Percentiles rank a stretch among this genome's conserved stretches.
These are phyloP conservation scores for Muricea muricata DNA, from an alignment of 92 coral and sea anemone genomes.

Conservation along the genomic window DNA sequence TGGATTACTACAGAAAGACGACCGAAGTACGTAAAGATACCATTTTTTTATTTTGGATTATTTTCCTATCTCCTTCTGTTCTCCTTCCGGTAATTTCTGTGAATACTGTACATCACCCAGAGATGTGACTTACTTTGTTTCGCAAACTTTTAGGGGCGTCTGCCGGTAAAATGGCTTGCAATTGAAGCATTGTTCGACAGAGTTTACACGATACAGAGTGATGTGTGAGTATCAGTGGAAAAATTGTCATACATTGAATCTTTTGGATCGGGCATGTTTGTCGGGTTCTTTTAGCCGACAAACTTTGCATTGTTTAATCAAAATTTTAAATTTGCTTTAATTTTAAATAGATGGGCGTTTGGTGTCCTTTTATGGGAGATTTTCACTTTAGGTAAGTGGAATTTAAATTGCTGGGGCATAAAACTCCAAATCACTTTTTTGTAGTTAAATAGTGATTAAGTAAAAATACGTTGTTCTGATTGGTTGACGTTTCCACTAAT, in stretches of 20 bases:
- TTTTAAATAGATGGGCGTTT: conserved; percentile 76
- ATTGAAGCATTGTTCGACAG: conserved; percentile 97
- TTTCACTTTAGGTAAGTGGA: conserved; percentile 88
- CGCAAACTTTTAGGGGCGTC: conserved; percentile 74
- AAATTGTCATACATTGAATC: not conserved
- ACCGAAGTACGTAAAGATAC: conserved; percentile 80
- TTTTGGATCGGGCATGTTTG: not conserved
- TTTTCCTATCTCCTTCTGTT: no score
- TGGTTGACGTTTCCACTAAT: no score
- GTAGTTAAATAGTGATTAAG: no score
- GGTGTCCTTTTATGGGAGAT: conserved; percentile 97
- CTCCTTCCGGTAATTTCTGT: no score
- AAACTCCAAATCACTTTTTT: no score
- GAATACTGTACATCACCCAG: no score
- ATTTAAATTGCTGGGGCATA: not conserved
- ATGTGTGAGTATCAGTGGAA: conserved; percentile 68
- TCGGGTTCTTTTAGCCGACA: not conserved
- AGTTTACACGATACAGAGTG: conserved; percentile 98
- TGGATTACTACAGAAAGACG: conserved; percentile 94
- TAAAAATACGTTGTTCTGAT: no score
- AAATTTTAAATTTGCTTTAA: not conserved
- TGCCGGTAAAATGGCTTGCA: conserved; percentile 98
- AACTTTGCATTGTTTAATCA: not conserved
- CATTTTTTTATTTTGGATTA: no score
- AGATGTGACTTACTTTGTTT: not conserved